Percentiles rank a stretch among this genome's conserved stretches.
Conservation (phyloP, 2,888 invertebrate species). For the Leucophora obtusa region DNA sequence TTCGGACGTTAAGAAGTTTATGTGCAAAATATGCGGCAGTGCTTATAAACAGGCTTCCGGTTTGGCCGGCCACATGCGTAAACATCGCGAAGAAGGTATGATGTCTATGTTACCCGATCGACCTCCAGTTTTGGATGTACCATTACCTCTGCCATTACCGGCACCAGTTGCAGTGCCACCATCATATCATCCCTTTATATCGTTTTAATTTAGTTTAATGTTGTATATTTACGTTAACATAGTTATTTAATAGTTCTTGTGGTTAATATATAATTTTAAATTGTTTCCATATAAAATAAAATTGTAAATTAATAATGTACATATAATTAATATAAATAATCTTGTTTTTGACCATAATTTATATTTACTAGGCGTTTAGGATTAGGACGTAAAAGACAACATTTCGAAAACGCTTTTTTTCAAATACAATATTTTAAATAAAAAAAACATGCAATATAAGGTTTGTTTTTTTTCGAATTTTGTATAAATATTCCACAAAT, state of each 20-base stretch:
- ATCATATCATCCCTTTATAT: slow-evolving; percentile 49
- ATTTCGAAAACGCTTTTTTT: too few species aligned
- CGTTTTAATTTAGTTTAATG: slow-evolving; percentile 43
- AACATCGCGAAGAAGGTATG: slow-evolving; percentile 65
- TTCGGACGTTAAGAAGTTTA: slow-evolving; percentile 70
- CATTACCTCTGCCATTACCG: background rate
- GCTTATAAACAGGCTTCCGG: slow-evolving; percentile 72
- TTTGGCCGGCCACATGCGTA: slow-evolving; percentile 70
- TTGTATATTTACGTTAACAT: background rate
- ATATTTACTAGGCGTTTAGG: too few species aligned
- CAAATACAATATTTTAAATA: too few species aligned
- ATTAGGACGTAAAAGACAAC: too few species aligned
- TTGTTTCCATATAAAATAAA: background rate
- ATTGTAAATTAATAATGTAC: background rate
- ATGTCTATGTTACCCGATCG: slow-evolving; percentile 59
- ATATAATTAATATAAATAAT: background rate
- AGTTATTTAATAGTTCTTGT: slow-evolving; percentile 8
- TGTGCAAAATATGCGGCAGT: slow-evolving; percentile 71
- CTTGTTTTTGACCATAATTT: too few species aligned
- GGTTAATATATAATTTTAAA: slow-evolving; percentile 12
- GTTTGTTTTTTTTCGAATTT: too few species aligned
- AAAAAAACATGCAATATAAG: too few species aligned
- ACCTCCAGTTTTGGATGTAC: background rate
- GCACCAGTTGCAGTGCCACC: slow-evolving; percentile 29
- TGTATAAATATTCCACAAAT: too few species aligned